Conservation (phyloP, 2,888 invertebrate species). For the Linyphia triangularis region DNA sequence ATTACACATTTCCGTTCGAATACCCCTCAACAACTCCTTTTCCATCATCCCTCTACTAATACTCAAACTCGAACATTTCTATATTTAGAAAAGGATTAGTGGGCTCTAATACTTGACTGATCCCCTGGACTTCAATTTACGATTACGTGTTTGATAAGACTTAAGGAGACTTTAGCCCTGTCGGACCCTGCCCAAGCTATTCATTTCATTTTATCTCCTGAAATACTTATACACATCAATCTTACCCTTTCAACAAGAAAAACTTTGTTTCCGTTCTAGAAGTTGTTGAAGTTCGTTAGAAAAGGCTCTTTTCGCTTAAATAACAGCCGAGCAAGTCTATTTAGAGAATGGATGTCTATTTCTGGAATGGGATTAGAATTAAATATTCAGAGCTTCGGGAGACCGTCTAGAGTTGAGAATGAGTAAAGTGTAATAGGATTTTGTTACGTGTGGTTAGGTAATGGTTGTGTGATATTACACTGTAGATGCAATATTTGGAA, state of each 20-base stretch:
- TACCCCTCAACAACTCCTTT: background rate
- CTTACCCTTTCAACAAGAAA: background rate
- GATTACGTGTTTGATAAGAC: constrained; percentile 17
- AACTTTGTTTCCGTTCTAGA: background rate
- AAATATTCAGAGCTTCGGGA: background rate
- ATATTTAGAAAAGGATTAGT: constrained; percentile 40
- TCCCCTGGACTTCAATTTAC: constrained; percentile 43
- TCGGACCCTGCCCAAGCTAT: background rate
- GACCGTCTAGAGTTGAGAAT: background rate
- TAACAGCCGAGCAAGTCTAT: too few relatives aligned
- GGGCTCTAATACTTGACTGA: constrained; percentile 10
- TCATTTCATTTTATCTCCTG: background rate
- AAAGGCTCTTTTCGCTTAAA: too few relatives aligned
- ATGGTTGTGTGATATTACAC: background rate
- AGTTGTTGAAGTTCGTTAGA: too few relatives aligned
- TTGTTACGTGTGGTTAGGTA: background rate
- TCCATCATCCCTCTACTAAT: background rate
- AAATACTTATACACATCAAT: background rate
- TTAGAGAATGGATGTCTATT: too few relatives aligned
- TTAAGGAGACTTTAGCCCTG: background rate
- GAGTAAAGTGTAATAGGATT: background rate
- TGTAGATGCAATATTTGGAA: too few relatives aligned
- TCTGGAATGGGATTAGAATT: background rate
- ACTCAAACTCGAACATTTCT: constrained; percentile 1
- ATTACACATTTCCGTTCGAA: background rate